Percentiles rank a stretch among this genome's conserved stretches.
Evolutionary conservation across 2,888 invertebrate genomes (phyloP).

Genomic region (Acrobasis suavella): DNA sequence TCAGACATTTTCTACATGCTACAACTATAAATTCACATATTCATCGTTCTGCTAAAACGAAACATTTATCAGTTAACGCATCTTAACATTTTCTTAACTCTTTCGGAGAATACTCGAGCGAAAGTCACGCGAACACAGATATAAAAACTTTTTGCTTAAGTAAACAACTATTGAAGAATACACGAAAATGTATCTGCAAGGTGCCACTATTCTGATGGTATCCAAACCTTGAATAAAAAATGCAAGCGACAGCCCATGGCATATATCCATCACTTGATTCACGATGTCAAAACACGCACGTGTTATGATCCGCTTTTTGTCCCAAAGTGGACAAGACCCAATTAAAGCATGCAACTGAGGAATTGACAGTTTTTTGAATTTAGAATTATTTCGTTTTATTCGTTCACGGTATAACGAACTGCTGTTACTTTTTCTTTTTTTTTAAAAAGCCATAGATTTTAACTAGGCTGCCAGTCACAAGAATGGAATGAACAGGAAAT

Average conservation of each 20-base stretch:
- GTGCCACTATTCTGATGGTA: neutral
- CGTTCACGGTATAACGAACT: neutral
- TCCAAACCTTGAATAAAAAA: conserved; percentile 4
- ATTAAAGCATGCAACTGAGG: conserved; percentile 17
- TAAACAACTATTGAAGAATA: neutral
- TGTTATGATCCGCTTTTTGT: conserved; percentile 13
- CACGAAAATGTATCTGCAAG: conserved; percentile 13
- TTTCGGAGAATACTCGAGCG: conserved; percentile 3
- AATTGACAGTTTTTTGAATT: conserved; percentile 16
- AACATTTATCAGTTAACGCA: conserved; percentile 11
- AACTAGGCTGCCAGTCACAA: conserved; percentile 2
- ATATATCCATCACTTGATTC: conserved; percentile 11
- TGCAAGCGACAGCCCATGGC: conserved; percentile 3
- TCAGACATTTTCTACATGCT: conserved; percentile 7
- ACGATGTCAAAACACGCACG: conserved; percentile 18
- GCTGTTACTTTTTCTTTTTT: neutral
- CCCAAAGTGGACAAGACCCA: conserved; percentile 11
- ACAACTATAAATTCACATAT: conserved; percentile 17
- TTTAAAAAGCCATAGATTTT: conserved; percentile 8
- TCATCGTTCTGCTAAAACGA: conserved; percentile 10
- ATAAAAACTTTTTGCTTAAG: conserved; percentile 7
- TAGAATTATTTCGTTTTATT: conserved; percentile 12
- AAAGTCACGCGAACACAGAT: conserved; percentile 12
- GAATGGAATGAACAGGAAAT: neutral
- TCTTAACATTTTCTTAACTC: conserved; percentile 14